These are phyloP conservation scores for Zosterops lateralis DNA, from an alignment of 2,113 vertebrate species.

Conservation along the genomic window DNA sequence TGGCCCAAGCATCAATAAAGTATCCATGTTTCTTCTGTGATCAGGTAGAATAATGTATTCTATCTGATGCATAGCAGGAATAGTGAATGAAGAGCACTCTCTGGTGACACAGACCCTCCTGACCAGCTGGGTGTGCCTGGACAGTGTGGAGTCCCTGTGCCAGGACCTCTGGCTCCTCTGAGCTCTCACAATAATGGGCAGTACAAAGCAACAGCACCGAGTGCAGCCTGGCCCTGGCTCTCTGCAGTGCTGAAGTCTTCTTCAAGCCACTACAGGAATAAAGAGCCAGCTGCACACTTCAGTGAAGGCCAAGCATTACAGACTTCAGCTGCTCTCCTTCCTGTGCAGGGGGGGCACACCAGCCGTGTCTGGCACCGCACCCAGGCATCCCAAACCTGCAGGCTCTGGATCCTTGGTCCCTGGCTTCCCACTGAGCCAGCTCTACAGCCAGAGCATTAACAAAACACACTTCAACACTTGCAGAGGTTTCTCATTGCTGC, in stretches of 20 bases:
- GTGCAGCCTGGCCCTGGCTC: rapidly evolving
- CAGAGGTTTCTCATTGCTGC: background rate
- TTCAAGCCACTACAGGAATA: background rate
- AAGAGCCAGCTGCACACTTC: background rate
- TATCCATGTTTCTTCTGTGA: background rate
- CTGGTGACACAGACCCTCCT: background rate
- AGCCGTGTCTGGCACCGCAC: rapidly evolving
- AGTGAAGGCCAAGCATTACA: rapidly evolving
- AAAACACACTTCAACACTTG: rapidly evolving
- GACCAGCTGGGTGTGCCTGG: background rate
- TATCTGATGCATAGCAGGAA: background rate
- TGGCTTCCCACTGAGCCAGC: background rate
- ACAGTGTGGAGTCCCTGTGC: background rate
- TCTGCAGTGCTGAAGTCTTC: background rate
- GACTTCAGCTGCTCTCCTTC: background rate
- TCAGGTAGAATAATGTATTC: background rate
- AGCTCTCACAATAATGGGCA: rapidly evolving
- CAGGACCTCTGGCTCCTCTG: rapidly evolving
- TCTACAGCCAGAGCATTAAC: background rate
- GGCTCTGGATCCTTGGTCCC: rapidly evolving
- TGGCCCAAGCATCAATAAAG: background rate
- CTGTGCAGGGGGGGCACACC: background rate
- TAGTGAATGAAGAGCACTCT: background rate
- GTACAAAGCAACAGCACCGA: rapidly evolving
- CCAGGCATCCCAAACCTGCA: background rate